Evolutionary conservation across 2,113 vertebrate species (phyloP).

Genomic region (Maccullochella peelii): DNA sequence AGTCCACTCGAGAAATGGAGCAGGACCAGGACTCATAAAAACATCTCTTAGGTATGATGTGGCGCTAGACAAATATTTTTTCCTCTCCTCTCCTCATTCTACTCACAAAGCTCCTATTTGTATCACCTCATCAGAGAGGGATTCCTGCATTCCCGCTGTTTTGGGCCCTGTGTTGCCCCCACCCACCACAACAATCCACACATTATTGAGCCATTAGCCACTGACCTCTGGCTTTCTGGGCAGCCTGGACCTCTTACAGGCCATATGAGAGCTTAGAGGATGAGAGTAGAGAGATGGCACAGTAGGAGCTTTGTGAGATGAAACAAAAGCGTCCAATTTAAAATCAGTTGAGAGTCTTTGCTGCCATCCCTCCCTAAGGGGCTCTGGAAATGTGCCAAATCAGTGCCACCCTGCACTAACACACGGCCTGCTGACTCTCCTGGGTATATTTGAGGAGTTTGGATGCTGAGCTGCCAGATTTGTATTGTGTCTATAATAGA

Average conservation of each 20-base stretch:
- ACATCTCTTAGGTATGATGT: slow-evolving; percentile 30
- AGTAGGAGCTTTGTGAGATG: slow-evolving; percentile 70
- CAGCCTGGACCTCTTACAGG: slow-evolving; percentile 45
- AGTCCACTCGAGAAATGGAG: slow-evolving; percentile 18
- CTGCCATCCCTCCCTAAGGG: slow-evolving; percentile 13
- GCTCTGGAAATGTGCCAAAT: slow-evolving; percentile 37
- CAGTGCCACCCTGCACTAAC: slow-evolving; percentile 16
- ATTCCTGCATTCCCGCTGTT: slow-evolving; percentile 26
- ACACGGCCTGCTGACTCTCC: neutral
- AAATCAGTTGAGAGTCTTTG: slow-evolving; percentile 31
- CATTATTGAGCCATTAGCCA: slow-evolving; percentile 74
- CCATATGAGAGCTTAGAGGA: slow-evolving; percentile 37
- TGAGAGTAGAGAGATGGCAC: slow-evolving; percentile 52
- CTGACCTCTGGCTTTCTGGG: slow-evolving; percentile 67
- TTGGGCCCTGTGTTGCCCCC: neutral
- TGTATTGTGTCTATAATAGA: slow-evolving; percentile 9
- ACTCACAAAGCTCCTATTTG: slow-evolving; percentile 68
- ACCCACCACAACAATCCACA: slow-evolving; percentile 63
- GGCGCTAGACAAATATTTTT: slow-evolving; percentile 6
- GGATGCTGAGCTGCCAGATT: neutral
- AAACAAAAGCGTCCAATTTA: slow-evolving; percentile 77
- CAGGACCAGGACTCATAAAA: slow-evolving; percentile 26
- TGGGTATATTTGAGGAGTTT: neutral
- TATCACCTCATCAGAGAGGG: slow-evolving; percentile 35
- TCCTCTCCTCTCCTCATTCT: slow-evolving; percentile 22